Evolutionary conservation across 2,888 invertebrate genomes (phyloP), one percentile per base, ranked within the genome.

Genomic region (Lampropteryx suffumata): DNA sequence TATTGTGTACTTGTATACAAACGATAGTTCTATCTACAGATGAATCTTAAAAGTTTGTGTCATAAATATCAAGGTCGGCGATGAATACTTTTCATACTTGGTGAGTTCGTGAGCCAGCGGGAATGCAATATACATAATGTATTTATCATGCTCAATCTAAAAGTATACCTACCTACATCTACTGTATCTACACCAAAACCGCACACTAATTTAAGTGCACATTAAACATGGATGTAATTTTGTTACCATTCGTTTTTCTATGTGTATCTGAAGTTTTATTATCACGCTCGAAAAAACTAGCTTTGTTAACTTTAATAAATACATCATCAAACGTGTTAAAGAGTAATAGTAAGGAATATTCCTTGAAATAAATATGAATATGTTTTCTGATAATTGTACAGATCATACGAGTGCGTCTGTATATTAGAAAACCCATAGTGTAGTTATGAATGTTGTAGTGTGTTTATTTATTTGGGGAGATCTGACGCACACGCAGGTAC

Each of bases 381-480:
- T 64, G 73, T 67, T 68, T 75, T 73, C 66, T 73, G 73, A 71
- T 76, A 76, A 77, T 74, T 75, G 69, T 61, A 65, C 65, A 67
- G 67, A 69, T 76, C 67, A 65, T 71, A 72, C 76, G 73, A 76
- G 72, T 81, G n/a, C n/a, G n/a, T n/a, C n/a, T n/a, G n/a, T n/a
- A n/a, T n/a, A n/a, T n/a, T n/a, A n/a, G n/a, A n/a, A n/a, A n/a
- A n/a, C n/a, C n/a, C n/a, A n/a, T 77, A 79, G 73, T 61, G 40
- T 26, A 42, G 30, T 73, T 30, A 7, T 29, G n/a, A n/a, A n/a
- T n/a, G n/a, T n/a, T n/a, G n/a, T 17, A 59, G 60, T 63, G 60
- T 71, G 73, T 83, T 82, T 86, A 78, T 84, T 82, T 84, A 78
- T 81, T 84, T 80, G 74, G 73, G 67, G 74, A 69, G 65, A 67